Percentiles rank a stretch among this genome's conserved stretches.
Evolutionary conservation across 2,888 invertebrate species (phyloP).

Genomic region (Lochmaea crataegi): DNA sequence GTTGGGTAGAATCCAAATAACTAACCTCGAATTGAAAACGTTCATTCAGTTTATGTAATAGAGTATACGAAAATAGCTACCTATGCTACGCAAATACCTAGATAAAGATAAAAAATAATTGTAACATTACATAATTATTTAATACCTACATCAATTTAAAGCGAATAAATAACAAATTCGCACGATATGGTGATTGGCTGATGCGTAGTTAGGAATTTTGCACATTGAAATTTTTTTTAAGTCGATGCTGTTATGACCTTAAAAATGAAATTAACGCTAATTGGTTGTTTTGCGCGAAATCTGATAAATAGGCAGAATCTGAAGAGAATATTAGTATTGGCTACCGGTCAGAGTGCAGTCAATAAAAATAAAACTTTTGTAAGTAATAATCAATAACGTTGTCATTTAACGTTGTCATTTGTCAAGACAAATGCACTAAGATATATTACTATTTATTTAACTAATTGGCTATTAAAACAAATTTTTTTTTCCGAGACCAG

Average conservation of each 20-base stretch:
- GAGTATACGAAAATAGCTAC: slow-evolving; percentile 14
- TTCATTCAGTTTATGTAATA: slow-evolving; percentile 19
- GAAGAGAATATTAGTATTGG: too few relatives aligned
- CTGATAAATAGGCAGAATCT: too few relatives aligned
- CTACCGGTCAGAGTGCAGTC: too few relatives aligned
- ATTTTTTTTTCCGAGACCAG: too few relatives aligned
- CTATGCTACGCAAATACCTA: slow-evolving; percentile 15
- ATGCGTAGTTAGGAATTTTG: not conserved
- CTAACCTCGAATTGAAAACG: slow-evolving; percentile 14
- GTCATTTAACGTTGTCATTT: too few relatives aligned
- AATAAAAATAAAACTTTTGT: too few relatives aligned
- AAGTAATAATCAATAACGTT: too few relatives aligned
- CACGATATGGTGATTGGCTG: not conserved
- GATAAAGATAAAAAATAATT: slow-evolving; percentile 5
- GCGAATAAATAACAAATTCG: not conserved
- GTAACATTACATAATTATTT: slow-evolving; percentile 18
- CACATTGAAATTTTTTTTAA: not conserved
- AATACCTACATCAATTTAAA: slow-evolving; percentile 6
- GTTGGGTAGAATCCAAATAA: slow-evolving; percentile 18
- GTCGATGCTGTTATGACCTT: not conserved
- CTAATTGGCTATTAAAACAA: too few relatives aligned
- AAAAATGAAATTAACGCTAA: not conserved
- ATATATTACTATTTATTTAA: too few relatives aligned
- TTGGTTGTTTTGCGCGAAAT: not conserved
- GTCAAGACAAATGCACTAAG: too few relatives aligned